Base-by-base conservation (phyloP, 1,140 invertebrate species). In the Leptoteleia sp. region DNA sequence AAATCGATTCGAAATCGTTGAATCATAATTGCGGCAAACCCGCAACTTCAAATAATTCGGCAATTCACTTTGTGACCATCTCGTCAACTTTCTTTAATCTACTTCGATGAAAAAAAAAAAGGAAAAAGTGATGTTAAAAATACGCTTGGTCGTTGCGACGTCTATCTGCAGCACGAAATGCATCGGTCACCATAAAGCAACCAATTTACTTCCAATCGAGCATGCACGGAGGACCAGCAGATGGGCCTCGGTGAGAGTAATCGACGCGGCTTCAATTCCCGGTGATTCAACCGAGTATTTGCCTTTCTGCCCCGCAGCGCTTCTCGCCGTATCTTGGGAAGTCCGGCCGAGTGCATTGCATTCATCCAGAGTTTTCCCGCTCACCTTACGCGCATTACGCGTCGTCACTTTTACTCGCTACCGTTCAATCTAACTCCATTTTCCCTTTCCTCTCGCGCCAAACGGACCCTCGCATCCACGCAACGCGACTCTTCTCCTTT, bases 331-430 rank as follows among this genome's bases (percentile, higher is more conserved):
- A 47, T 11, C 59, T 42, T 67, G 75, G 59, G 67, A 78, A 78
- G 75, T 72, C 65, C 75, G 75, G 65, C 47, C 29, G 11, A 31
- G 33, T 43, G 52, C 45, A 52, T 43, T 55, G 65, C 45, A 65
- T 61, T 59, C 52, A 4, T 37, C 25, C 19, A 17, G 25, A 40
- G 31, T 65, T 71, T 78, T 59, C 52, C 59, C 65, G 75, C 54
- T 71, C 67, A 78, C 75, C 76, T 54, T 40, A 62, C 61, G 64
- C 68, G 76, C 76, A 70, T 79, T 70, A 64, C 64, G 70, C 62
- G 76, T 73, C 55, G 68, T 79, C 76, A 72, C 76, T 72, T 72
- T 78, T 68, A 73, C 76, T 72, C 31, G 76, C 76, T 68, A 68
- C 76, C 47, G 62, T 65, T 62, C 52, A 45, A 57, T 71, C 38